Evolutionary conservation across 2,797 vertebrate species (phyloP).

Genomic region (Muscicapa comitata): DNA sequence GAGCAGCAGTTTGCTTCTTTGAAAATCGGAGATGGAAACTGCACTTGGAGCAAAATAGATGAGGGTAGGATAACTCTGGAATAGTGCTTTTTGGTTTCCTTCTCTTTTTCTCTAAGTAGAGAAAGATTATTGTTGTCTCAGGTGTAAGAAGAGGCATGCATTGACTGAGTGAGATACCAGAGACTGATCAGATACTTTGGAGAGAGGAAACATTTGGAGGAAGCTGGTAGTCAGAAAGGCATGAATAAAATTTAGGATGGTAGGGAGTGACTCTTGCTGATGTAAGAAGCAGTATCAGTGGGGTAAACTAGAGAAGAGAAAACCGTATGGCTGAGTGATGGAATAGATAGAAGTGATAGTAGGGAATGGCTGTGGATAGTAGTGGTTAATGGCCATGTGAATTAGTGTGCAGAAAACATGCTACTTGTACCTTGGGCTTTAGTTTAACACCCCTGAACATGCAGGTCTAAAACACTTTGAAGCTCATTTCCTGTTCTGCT

Average conservation of each 20-base stretch:
- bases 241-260: not conserved
- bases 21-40: not conserved
- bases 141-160: not conserved
- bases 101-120: not conserved
- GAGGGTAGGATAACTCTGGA: not conserved
- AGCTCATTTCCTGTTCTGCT: not conserved
- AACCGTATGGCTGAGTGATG: not conserved
- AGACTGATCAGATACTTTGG: not conserved
- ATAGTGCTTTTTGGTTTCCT: not conserved
- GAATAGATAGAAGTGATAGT: not conserved
- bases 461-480: not conserved
- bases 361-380: not conserved
- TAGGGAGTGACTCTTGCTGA: not conserved
- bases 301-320: not conserved
- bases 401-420: not conserved
- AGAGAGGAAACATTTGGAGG: not conserved
- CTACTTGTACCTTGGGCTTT: not conserved
- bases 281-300: not conserved
- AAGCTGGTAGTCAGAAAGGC: not conserved
- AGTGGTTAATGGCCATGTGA: not conserved
- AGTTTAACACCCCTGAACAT: not conserved
- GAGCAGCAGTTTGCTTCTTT: not conserved
- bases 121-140: not conserved
- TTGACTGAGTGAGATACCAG: not conserved
- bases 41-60: not conserved